These are phyloP conservation scores for Cydia amplana DNA, from an alignment of 1,140 invertebrate genomes.

Conservation along the genomic window DNA sequence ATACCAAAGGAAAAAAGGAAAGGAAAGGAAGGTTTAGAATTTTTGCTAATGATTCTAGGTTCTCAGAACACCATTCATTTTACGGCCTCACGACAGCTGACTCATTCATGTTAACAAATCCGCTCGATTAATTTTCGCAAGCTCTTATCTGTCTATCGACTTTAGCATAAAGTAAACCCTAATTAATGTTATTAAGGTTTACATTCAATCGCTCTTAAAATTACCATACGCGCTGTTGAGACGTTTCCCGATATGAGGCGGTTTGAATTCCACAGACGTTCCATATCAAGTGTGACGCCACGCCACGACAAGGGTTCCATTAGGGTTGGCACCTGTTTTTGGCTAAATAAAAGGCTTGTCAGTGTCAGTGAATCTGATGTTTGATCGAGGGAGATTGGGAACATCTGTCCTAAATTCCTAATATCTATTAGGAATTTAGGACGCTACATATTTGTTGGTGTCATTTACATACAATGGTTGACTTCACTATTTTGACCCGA, in stretches of 20 bases:
- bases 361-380: background rate
- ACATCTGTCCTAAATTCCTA: too few relatives aligned
- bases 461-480: constrained; percentile 1
- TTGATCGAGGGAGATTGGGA: background rate
- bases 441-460: background rate
- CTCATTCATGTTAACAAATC: constrained; percentile 3
- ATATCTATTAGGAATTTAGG: too few relatives aligned
- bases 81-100: constrained; percentile 8
- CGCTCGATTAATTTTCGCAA: background rate
- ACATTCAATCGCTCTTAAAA: background rate
- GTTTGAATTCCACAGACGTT: constrained; percentile 12
- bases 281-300: constrained; percentile 19
- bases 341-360: background rate
- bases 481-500: background rate
- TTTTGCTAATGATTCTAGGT: background rate
- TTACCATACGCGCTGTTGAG: background rate
- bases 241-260: background rate
- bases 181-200: background rate
- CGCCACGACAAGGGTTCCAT: constrained; percentile 14
- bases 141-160: background rate
- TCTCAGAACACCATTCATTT: background rate
- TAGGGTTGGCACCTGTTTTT: constrained; percentile 17
- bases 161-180: background rate
- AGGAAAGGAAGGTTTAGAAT: background rate
- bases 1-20: too few relatives aligned